Conservation (phyloP, 2,113 vertebrate genomes). For the Chlamydotis undulata region DNA sequence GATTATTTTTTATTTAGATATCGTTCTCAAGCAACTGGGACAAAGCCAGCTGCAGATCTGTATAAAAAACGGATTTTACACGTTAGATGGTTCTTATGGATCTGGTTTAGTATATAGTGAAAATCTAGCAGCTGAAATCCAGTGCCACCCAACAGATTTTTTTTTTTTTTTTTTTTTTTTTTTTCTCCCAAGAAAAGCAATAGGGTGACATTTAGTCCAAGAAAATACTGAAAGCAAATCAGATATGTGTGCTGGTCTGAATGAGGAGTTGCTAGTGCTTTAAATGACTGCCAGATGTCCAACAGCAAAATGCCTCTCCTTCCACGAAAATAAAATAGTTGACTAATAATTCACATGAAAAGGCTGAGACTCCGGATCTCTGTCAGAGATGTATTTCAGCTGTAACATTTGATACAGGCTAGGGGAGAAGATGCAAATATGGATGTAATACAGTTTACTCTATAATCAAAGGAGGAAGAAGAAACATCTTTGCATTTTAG, state of each 20-base stretch:
- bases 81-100: constrained; percentile 54
- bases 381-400: constrained; percentile 50
- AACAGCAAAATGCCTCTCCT: constrained; percentile 62
- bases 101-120: constrained; percentile 24
- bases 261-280: constrained; percentile 54
- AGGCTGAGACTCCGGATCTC: constrained; percentile 40
- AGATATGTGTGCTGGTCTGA: constrained; percentile 57
- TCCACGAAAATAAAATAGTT: constrained; percentile 45
- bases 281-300: constrained; percentile 76
- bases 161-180: rapidly evolving
- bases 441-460: constrained; percentile 51
- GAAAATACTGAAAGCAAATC: constrained; percentile 54
- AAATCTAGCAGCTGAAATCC: constrained; percentile 48
- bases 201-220: constrained; percentile 4
- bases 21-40: constrained; percentile 71
- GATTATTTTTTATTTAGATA: constrained; percentile 80
- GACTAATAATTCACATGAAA: constrained; percentile 69
- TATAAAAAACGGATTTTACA: constrained; percentile 75
- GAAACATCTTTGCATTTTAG: constrained; percentile 52
- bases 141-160: not conserved
- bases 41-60: constrained; percentile 64
- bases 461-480: constrained; percentile 63
- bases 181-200: constrained; percentile 31
- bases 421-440: constrained; percentile 55
- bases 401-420: constrained; percentile 36